A percentile compares a stretch with the other conserved stretches of the same genome.
phyloP scores from a whole-genome alignment of 2,113 vertebrate genomes.

The Amphiprion percula region DNA sequence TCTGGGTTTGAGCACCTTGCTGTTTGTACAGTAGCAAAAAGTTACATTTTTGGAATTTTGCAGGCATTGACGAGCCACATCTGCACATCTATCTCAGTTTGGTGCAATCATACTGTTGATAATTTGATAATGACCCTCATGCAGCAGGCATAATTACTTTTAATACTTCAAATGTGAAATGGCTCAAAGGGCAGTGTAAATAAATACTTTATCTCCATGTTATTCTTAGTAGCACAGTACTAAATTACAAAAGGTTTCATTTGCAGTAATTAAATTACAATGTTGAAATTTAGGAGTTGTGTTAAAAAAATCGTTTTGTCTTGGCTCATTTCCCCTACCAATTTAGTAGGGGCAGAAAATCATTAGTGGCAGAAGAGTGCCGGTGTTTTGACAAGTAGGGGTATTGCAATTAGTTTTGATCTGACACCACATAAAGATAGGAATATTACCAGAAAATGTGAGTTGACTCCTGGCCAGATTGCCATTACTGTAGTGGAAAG shows the following conservation, averaged over 20 bases:
- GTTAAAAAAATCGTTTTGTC: background rate
- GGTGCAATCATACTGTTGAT: constrained; percentile 47
- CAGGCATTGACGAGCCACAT: constrained; percentile 17
- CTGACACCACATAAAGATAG: background rate
- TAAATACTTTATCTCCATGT: background rate
- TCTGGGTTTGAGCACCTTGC: constrained; percentile 30
- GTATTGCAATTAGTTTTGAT: background rate
- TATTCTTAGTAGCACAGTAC: background rate
- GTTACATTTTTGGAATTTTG: constrained; percentile 39
- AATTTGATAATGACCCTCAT: constrained; percentile 27
- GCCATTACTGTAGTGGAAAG: no score
- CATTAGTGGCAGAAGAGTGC: background rate
- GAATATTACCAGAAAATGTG: no score
- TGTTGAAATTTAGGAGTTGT: background rate
- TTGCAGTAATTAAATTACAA: background rate
- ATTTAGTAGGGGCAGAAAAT: no score
- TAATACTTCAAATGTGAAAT: constrained; percentile 4
- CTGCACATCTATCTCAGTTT: constrained; percentile 25
- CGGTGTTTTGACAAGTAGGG: background rate
- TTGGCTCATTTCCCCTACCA: background rate
- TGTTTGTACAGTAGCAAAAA: constrained; percentile 49
- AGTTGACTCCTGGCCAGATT: no score
- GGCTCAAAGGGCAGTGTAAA: background rate
- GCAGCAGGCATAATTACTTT: constrained; percentile 4
- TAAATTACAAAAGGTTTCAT: background rate